Percentiles rank a stretch among this genome's conserved stretches.
These are phyloP conservation scores for Heliconius congener DNA, from an alignment of 1,140 invertebrate genomes.

Conservation along the genomic window DNA sequence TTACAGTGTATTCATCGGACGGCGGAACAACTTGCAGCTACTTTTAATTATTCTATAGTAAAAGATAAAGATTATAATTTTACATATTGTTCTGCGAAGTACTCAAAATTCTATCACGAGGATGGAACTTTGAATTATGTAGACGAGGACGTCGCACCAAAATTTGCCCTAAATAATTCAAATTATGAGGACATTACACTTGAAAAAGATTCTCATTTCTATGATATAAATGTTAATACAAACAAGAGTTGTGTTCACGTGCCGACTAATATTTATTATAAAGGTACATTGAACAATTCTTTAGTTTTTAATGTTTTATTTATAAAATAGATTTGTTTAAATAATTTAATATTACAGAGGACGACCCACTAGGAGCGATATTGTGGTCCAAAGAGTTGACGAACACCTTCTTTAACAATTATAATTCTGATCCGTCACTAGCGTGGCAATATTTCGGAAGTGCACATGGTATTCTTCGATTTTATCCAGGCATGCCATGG, in stretches of 20 bases:
- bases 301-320: not conserved
- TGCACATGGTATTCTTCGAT: slow-evolving; percentile 93
- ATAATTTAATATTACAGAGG: slow-evolving; percentile 70
- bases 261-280: slow-evolving; percentile 95
- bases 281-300: slow-evolving; percentile 79
- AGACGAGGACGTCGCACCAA: slow-evolving; percentile 43
- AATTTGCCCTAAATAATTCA: slow-evolving; percentile 65
- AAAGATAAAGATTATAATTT: slow-evolving; percentile 67
- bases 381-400: slow-evolving; percentile 94
- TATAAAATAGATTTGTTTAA: not conserved
- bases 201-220: slow-evolving; percentile 90
- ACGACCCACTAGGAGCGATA: slow-evolving; percentile 87
- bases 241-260: slow-evolving; percentile 94
- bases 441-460: slow-evolving; percentile 99
- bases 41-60: slow-evolving; percentile 80
- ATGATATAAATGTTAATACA: slow-evolving; percentile 91
- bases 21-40: slow-evolving; percentile 85
- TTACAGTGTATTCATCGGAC: slow-evolving; percentile 86
- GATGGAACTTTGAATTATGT: slow-evolving; percentile 39
- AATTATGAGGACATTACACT: slow-evolving; percentile 83
- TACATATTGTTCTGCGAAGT: slow-evolving; percentile 88
- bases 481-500: slow-evolving; percentile 91
- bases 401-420: slow-evolving; percentile 92
- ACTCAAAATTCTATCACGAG: slow-evolving; percentile 79
- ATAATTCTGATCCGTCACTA: slow-evolving; percentile 91